Base-by-base conservation (phyloP, 2,888 invertebrate genomes). In the Hydrotaea cyrtoneurina region DNA sequence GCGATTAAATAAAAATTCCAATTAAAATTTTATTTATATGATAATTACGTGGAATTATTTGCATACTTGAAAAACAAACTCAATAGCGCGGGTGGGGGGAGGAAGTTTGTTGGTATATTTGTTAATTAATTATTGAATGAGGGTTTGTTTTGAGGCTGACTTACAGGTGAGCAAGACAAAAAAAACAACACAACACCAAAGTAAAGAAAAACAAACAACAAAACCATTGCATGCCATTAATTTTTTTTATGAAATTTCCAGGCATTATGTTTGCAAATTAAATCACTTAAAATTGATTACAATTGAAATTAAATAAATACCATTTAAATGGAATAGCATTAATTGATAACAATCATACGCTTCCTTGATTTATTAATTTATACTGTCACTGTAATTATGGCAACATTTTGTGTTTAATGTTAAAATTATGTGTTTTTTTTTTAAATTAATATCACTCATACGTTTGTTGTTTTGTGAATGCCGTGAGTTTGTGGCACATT, bases 401-500 rank as follows among this genome's bases (percentile, higher is more conserved):
- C 10, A 39, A 7, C 31, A 31, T 4, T 31, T 31, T 31, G 7
- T 7, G 2, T 31, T 31, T 31, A 31, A 31, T 31, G 2, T 31
- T 7, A 31, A 31, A 31, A 4, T 31, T 31, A 31, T 31, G 39
- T 10, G 4, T 11, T 39, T 39, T 39, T 39, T 4, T 39, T 50
- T 50, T 50, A 15, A 50, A 50, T 50, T 50, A 50, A 50, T n/a
- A n/a, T 50, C 50, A 50, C 50, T 50, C 50, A 50, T n/a, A n/a
- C n/a, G 4, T n/a, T n/a, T 50, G 3, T 50, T n/a, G 13, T 50
- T 50, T 50, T n/a, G 2, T 2, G 7, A 31, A 31, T 31, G 7
- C 50, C 50, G 50, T 15, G n/a, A 50, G n/a, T 50, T 50, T 15
- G 7, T n/a, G 50, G 2, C 7, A 3, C 50, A 13, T n/a, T 50